Conservation (phyloP, 2,888 invertebrate species). For the Beris chalybata region DNA sequence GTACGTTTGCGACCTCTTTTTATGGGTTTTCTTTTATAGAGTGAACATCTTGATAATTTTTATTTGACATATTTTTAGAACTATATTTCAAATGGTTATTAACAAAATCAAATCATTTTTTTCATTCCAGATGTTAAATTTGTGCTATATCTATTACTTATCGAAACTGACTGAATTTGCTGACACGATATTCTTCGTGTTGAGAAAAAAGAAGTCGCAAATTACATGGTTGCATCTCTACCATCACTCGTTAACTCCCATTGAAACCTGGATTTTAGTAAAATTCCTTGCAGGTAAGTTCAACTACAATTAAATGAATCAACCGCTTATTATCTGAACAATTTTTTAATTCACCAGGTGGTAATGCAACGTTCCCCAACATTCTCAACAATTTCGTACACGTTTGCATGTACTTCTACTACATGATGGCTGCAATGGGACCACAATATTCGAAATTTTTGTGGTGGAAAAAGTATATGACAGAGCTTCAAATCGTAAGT, state of each 20-base stretch:
- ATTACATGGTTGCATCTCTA: conserved; percentile 89
- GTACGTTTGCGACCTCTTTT: too few species aligned
- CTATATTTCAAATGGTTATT: too few species aligned
- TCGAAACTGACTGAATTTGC: conserved; percentile 89
- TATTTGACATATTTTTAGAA: too few species aligned
- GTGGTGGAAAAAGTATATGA: conserved; percentile 95
- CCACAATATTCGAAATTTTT: conserved; percentile 85
- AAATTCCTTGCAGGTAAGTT: conserved; percentile 75
- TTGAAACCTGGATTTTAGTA: conserved; percentile 89
- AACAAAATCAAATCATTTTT: not conserved
- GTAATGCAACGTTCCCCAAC: conserved; percentile 57
- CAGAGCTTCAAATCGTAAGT: conserved; percentile 87
- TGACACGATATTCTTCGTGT: conserved; percentile 91
- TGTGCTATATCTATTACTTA: conserved; percentile 82
- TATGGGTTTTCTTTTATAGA: too few species aligned
- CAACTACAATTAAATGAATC: conserved; percentile 36
- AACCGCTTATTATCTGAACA: conserved; percentile 35
- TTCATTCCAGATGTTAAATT: conserved; percentile 53
- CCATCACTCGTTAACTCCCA: conserved; percentile 92
- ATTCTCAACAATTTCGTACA: conserved; percentile 92
- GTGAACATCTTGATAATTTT: too few species aligned
- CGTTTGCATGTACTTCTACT: conserved; percentile 93
- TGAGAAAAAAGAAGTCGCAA: conserved; percentile 88
- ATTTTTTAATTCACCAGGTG: conserved; percentile 57
- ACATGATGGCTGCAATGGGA: conserved; percentile 85